These are phyloP conservation scores for Platyscapa corneri DNA, from an alignment of 1,140 invertebrate genomes.

Conservation along the genomic window DNA sequence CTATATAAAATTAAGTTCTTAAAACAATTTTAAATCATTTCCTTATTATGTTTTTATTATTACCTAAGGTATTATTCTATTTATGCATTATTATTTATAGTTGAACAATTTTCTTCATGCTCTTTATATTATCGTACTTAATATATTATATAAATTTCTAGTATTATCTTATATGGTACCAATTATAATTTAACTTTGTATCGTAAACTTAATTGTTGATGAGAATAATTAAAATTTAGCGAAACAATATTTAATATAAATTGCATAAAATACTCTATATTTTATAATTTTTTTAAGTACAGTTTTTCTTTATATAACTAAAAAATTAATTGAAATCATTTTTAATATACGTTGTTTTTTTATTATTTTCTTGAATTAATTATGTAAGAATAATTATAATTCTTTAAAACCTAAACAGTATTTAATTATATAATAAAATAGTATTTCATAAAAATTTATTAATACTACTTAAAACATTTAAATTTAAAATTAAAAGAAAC, in stretches of 20 bases:
- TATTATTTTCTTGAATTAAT: too few species aligned
- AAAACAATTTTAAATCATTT: not conserved
- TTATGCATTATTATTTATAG: not conserved
- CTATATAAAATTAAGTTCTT: constrained; percentile 1
- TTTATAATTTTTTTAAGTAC: too few species aligned
- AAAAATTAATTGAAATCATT: not conserved
- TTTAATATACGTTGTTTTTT: not conserved
- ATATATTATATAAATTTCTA: not conserved
- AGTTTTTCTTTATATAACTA: not conserved
- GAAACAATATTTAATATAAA: not conserved
- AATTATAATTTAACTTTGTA: not conserved
- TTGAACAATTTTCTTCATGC: not conserved
- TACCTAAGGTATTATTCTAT: too few species aligned
- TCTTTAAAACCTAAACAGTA: not conserved
- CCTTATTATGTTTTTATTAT: not conserved
- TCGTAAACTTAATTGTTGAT: not conserved
- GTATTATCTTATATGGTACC: not conserved
- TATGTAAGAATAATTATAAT: not conserved
- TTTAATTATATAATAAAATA: not conserved
- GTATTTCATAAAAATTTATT: too few species aligned
- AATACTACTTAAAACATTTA: too few species aligned
- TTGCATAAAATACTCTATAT: too few species aligned
- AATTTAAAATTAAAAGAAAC: not conserved
- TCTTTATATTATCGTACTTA: not conserved
- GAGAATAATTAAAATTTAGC: not conserved